phyloP scores from a whole-genome alignment of 2,888 invertebrate genomes.

The Ashinkailepas kermadecensis region DNA sequence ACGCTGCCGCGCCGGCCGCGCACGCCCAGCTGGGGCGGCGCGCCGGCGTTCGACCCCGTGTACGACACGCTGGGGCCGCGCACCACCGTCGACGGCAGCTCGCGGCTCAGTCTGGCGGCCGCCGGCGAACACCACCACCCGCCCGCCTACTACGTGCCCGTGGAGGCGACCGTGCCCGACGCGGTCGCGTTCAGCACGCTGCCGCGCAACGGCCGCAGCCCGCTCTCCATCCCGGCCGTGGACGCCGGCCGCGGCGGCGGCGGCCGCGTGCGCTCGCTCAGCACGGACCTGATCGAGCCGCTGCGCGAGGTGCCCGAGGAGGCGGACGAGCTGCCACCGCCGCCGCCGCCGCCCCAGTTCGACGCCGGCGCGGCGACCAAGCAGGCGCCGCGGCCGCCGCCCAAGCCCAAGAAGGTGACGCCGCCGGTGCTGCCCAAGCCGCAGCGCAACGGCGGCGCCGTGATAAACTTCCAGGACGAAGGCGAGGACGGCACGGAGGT shows the following conservation, averaged over 20 bases:
- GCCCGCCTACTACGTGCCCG: conserved; percentile 29
- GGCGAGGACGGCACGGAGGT: conserved; percentile 34
- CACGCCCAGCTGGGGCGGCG: conserved; percentile 40
- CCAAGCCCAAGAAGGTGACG: conserved; percentile 24
- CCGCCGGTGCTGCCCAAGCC: conserved; percentile 4
- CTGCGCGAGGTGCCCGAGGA: conserved; percentile 17
- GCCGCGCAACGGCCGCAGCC: neutral
- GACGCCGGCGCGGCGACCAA: too few relatives aligned
- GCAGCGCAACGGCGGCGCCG: conserved; percentile 24
- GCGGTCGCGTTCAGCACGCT: conserved; percentile 13
- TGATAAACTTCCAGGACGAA: conserved; percentile 31
- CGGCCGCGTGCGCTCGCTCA: neutral
- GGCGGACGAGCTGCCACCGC: conserved; percentile 6
- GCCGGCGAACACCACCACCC: neutral
- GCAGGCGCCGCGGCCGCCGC: conserved; percentile 16
- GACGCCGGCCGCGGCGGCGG: neutral
- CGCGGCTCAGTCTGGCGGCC: conserved; percentile 69
- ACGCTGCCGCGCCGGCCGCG: conserved; percentile 35
- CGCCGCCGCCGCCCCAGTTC: neutral
- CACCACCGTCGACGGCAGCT: conserved; percentile 72
- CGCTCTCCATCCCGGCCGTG: neutral
- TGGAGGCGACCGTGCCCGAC: conserved; percentile 22
- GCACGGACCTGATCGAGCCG: conserved; percentile 22
- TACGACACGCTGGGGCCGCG: conserved; percentile 87
- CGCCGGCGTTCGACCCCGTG: conserved; percentile 49